phyloP scores from a whole-genome alignment of 2,797 vertebrate genomes.

The Hirundo rustica region DNA sequence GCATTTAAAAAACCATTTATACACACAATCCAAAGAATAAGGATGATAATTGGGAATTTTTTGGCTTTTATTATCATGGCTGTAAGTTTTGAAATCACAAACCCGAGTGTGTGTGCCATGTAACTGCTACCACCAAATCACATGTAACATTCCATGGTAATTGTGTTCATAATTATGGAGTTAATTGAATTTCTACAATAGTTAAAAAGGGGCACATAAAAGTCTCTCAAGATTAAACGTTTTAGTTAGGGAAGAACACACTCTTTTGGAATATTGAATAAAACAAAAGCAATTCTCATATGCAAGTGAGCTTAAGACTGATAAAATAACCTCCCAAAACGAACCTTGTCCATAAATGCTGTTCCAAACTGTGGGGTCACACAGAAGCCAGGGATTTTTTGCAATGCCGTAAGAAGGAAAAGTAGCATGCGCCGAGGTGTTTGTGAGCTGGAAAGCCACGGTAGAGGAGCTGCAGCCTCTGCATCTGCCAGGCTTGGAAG shows the following conservation, averaged over 20 bases:
- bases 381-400: background rate
- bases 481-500: background rate
- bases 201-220: conserved; percentile 19
- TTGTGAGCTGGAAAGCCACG: background rate
- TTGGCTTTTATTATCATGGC: background rate
- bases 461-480: background rate
- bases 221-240: conserved; percentile 26
- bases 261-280: background rate
- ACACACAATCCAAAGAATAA: background rate
- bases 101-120: background rate
- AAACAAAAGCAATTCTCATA: background rate
- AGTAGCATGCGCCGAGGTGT: rapidly evolving
- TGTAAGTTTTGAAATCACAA: background rate
- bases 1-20: background rate
- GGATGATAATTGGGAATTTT: background rate
- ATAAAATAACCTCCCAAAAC: background rate
- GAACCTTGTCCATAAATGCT: background rate
- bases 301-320: background rate
- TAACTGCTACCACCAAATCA: conserved; percentile 8
- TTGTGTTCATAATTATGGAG: conserved; percentile 53
- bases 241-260: background rate
- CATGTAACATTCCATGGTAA: conserved; percentile 36
- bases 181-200: conserved; percentile 54
- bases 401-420: background rate
- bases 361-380: background rate